Evolutionary conservation across 2,888 invertebrate species (phyloP).

Genomic region (Dynastes tityus): DNA sequence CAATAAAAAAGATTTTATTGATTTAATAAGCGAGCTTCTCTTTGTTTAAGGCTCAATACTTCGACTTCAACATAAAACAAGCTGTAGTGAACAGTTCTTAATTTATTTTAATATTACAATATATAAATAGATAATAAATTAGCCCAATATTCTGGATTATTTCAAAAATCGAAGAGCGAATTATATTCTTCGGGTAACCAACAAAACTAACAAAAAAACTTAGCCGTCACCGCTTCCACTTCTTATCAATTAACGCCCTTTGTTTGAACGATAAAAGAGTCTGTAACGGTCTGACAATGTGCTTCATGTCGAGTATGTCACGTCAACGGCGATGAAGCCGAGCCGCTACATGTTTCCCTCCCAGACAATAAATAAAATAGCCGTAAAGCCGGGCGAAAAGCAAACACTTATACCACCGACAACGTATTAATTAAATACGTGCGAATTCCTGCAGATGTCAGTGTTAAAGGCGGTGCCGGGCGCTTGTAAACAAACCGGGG

Average conservation of each 20-base stretch:
- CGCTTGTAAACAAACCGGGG: not conserved
- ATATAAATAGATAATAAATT: no score
- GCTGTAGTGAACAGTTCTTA: no score
- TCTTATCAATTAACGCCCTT: constrained; percentile 23
- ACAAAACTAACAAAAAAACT: constrained; percentile 1
- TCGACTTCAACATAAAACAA: no score
- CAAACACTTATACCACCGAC: constrained; percentile 33
- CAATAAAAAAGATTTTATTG: no score
- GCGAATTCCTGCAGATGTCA: constrained; percentile 32
- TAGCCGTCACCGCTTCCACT: not conserved
- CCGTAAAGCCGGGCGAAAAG: constrained; percentile 35
- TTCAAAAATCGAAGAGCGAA: no score
- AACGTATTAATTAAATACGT: constrained; percentile 41
- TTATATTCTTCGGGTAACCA: not conserved
- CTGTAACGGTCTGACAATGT: constrained; percentile 21
- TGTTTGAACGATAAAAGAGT: constrained; percentile 26
- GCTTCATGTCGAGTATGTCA: constrained; percentile 6
- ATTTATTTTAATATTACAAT: no score
- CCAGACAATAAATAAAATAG: constrained; percentile 27
- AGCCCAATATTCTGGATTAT: no score
- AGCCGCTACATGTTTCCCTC: not conserved
- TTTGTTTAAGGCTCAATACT: no score
- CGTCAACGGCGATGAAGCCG: not conserved
- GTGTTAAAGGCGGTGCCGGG: not conserved
- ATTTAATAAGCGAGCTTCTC: no score